Conservation (phyloP, 1,140 invertebrate genomes). For the Tenebrio molitor region DNA sequence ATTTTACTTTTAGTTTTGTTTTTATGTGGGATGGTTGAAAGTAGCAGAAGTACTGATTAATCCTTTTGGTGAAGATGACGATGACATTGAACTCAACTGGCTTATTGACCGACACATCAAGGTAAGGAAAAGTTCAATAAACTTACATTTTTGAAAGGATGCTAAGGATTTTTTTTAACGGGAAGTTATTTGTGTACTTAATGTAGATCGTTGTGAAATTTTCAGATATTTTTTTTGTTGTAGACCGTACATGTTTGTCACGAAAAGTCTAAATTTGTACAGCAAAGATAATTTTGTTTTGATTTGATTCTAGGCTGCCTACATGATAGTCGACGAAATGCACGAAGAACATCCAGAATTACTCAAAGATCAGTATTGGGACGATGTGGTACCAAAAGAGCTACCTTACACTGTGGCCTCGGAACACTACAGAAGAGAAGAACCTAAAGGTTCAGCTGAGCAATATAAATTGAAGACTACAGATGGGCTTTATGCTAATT, state of each 20-base stretch:
- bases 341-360: conserved; percentile 90
- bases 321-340: conserved; percentile 94
- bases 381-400: conserved; percentile 90
- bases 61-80: conserved; percentile 95
- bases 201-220: too few relatives aligned
- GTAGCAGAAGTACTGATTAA: conserved; percentile 93
- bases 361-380: conserved; percentile 92
- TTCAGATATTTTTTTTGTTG: too few relatives aligned
- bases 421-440: conserved; percentile 83
- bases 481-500: conserved; percentile 85
- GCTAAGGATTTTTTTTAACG: too few relatives aligned
- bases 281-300: too few relatives aligned
- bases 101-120: conserved; percentile 90
- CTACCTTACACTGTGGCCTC: conserved; percentile 89
- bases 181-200: conserved; percentile 3
- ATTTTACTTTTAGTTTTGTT: conserved; percentile 87
- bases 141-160: too few relatives aligned
- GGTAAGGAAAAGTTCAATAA: too few relatives aligned
- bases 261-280: too few relatives aligned
- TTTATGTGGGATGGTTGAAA: conserved; percentile 97
- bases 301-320: conserved; percentile 77
- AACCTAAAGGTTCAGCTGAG: conserved; percentile 87
- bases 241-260: conserved; percentile 11
- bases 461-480: conserved; percentile 86
- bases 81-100: conserved; percentile 94